A percentile compares a stretch with the other conserved stretches of the same genome.
phyloP scores from a whole-genome alignment of 2,113 vertebrate species.

The Dromiciops gliroides region DNA sequence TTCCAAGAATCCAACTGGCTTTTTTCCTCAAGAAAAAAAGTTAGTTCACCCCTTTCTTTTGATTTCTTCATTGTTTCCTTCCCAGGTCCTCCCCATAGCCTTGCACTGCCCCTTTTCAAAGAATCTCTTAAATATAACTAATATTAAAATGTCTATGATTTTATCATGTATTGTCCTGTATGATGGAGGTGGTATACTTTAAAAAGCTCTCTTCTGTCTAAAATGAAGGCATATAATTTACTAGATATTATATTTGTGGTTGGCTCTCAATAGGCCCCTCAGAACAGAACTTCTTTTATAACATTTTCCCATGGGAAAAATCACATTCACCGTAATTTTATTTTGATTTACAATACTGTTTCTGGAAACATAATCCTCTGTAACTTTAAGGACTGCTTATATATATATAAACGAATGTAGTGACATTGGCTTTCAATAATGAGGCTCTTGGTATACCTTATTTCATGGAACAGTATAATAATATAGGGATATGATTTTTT shows the following conservation, averaged over 20 bases:
- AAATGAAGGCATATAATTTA: constrained; percentile 20
- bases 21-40: not conserved
- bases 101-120: not conserved
- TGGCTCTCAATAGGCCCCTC: constrained; percentile 4
- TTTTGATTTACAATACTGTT: constrained; percentile 12
- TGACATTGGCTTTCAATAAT: not conserved
- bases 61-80: not conserved
- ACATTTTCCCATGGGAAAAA: not conserved
- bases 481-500: constrained; percentile 32
- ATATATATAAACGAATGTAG: constrained; percentile 13
- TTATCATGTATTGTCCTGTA: not conserved
- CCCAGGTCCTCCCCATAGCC: not conserved
- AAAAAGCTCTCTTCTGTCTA: constrained; percentile 10
- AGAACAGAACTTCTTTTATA: constrained; percentile 32
- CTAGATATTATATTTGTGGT: not conserved
- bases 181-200: constrained; percentile 14
- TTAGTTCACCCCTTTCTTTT: not conserved
- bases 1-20: not conserved
- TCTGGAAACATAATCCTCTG: not conserved
- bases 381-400: constrained; percentile 2
- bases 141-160: not conserved
- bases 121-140: not conserved
- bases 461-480: not conserved
- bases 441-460: not conserved
- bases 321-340: constrained; percentile 4